Conservation (phyloP, 2,888 invertebrate species). For the Zaprionus obscuricornis region DNA sequence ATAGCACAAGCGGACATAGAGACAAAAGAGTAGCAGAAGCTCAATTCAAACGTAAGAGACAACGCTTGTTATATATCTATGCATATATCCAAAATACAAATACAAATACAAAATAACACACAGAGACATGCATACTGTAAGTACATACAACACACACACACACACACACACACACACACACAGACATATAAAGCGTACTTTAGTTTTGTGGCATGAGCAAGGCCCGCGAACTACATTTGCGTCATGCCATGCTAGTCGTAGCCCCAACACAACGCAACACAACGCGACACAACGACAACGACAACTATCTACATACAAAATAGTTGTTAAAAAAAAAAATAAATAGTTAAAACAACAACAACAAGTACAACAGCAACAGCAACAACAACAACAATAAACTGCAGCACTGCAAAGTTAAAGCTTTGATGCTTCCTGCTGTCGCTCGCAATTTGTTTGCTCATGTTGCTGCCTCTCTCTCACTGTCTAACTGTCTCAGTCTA, state of each 20-base stretch:
- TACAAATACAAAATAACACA: no score
- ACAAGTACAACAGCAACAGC: conserved; percentile 34
- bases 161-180: no score
- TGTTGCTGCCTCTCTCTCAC: not conserved
- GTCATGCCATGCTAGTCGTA: conserved; percentile 68
- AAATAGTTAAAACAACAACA: conserved; percentile 47
- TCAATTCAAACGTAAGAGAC: conserved; percentile 56
- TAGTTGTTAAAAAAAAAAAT: conserved; percentile 30
- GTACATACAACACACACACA: no score
- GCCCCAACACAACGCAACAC: conserved; percentile 41
- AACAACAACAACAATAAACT: conserved; percentile 37
- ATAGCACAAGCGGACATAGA: conserved; percentile 1
- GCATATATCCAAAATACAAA: no score
- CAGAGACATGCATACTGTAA: no score
- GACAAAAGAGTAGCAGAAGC: conserved; percentile 3
- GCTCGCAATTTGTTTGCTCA: not conserved
- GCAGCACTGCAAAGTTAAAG: conserved; percentile 43
- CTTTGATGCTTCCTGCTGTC: conserved; percentile 49
- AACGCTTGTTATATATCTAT: conserved; percentile 59
- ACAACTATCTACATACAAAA: conserved; percentile 15
- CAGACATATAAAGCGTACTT: no score
- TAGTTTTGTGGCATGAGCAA: conserved; percentile 33
- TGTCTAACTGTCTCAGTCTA: not conserved
- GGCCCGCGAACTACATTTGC: conserved; percentile 59
- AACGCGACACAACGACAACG: conserved; percentile 10